phyloP scores from a whole-genome alignment of 2,888 invertebrate genomes.

The Tanypteryx hageni region DNA sequence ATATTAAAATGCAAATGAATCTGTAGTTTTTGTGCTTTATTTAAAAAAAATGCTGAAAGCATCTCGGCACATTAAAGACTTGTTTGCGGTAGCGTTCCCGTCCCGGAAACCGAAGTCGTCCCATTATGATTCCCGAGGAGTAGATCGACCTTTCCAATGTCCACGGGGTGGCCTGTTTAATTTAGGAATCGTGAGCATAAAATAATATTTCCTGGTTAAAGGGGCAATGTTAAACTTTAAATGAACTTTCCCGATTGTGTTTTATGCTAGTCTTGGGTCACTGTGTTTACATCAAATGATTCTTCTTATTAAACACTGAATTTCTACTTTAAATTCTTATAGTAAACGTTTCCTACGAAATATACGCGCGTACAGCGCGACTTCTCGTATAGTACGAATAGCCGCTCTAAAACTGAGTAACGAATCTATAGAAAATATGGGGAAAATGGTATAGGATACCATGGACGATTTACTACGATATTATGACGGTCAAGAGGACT shows the following conservation, averaged over 20 bases:
- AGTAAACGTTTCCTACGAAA: no score
- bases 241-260: background rate
- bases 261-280: background rate
- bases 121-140: background rate
- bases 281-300: no score
- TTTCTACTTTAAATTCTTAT: no score
- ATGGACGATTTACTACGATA: no score
- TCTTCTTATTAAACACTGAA: no score
- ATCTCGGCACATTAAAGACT: background rate
- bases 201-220: background rate
- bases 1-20: background rate
- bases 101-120: conserved; percentile 21
- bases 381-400: no score
- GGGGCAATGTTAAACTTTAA: background rate
- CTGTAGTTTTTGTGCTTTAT: background rate
- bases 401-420: no score
- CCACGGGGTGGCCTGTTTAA: background rate
- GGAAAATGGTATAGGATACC: no score
- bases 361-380: no score
- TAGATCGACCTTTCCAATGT: background rate
- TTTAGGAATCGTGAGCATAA: background rate
- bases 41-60: background rate
- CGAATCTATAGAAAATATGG: no score
- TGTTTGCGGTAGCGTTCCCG: background rate
- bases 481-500: no score